phyloP scores from a whole-genome alignment of 2,888 invertebrate species.

The Hermaeophaga mercurialis region DNA sequence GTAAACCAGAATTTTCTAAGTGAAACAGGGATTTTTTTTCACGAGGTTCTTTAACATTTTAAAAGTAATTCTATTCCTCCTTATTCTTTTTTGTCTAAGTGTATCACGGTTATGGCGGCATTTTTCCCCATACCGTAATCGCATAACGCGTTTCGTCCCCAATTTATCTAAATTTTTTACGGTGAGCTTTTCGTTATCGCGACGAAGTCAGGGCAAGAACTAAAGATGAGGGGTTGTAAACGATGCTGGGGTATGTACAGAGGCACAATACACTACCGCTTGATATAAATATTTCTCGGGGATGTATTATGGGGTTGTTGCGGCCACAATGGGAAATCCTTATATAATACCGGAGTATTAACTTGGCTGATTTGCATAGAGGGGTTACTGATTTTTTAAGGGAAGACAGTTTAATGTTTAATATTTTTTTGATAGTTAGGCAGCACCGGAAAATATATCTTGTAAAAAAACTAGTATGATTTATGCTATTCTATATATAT shows the following conservation, averaged over 20 bases:
- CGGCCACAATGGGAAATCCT: conserved; percentile 7
- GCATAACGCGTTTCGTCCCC: conserved; percentile 7
- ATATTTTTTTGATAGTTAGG: too few species aligned
- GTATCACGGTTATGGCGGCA: neutral
- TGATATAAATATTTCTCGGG: conserved; percentile 36
- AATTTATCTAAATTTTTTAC: conserved; percentile 24
- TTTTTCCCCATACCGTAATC: conserved; percentile 8
- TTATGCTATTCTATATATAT: too few species aligned
- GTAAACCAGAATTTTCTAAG: too few species aligned
- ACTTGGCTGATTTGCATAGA: too few species aligned
- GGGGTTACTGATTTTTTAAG: too few species aligned
- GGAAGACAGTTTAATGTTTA: too few species aligned
- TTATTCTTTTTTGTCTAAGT: too few species aligned
- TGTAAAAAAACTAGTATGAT: too few species aligned
- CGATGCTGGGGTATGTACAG: conserved; percentile 28
- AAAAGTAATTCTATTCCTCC: too few species aligned
- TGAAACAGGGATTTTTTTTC: too few species aligned
- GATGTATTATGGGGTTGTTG: conserved; percentile 32
- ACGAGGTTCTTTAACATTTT: too few species aligned
- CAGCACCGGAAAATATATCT: too few species aligned
- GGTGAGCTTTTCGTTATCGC: conserved; percentile 5
- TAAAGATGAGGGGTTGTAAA: conserved; percentile 23
- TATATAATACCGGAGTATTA: neutral
- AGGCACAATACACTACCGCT: conserved; percentile 38
- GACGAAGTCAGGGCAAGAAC: conserved; percentile 7